These are phyloP conservation scores for Callyntrura sp. DNA, from an alignment of 2,888 invertebrate genomes.

Conservation along the genomic window DNA sequence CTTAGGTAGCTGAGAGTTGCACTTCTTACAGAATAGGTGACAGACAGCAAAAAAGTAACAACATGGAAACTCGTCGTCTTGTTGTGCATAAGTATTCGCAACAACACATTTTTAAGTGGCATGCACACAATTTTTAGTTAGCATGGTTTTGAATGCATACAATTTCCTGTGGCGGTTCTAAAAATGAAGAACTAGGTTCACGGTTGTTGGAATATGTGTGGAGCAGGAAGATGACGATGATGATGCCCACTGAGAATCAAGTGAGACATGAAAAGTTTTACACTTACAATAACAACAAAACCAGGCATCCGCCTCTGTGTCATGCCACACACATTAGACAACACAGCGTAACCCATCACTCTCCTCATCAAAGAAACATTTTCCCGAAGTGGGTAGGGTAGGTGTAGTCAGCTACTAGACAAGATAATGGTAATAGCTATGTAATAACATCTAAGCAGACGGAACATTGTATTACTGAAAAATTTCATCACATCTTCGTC, in stretches of 20 bases:
- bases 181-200: conserved; percentile 43
- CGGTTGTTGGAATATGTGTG: conserved; percentile 10
- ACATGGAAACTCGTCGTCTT: neutral
- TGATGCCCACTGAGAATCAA: conserved; percentile 57
- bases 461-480: no score
- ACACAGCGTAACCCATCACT: neutral
- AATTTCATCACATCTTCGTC: neutral
- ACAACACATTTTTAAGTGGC: conserved; percentile 37
- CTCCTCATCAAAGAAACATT: conserved; percentile 43
- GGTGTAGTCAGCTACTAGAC: neutral
- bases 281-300: conserved; percentile 1
- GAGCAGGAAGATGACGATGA: conserved; percentile 31
- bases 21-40: neutral
- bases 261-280: conserved; percentile 61
- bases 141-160: conserved; percentile 16
- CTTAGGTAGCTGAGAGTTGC: conserved; percentile 13
- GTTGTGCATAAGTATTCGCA: neutral
- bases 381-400: neutral
- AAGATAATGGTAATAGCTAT: neutral
- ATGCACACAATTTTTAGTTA: conserved; percentile 27
- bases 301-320: neutral
- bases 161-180: conserved; percentile 10
- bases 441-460: neutral
- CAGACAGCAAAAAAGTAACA: conserved; percentile 17
- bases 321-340: conserved; percentile 12